A percentile compares a stretch with the other conserved stretches of the same genome.
Conservation (phyloP, 2,113 vertebrate species). For the Rhagologus leucostigma region DNA sequence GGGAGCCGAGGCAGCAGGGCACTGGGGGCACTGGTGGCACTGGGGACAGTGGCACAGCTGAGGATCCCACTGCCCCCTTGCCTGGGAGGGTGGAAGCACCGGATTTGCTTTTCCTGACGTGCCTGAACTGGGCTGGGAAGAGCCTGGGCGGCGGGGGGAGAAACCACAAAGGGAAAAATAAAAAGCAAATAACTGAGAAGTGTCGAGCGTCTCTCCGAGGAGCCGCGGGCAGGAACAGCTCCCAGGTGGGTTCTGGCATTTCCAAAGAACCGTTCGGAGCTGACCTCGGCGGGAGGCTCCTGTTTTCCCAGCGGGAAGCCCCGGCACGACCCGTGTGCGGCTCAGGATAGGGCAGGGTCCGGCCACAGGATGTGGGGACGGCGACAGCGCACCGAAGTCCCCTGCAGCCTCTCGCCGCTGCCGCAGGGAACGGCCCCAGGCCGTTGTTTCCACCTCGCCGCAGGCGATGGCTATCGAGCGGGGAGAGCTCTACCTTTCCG, state of each 20-base stretch:
- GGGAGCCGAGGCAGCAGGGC: neutral
- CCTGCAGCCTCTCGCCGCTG: neutral
- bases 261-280: neutral
- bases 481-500: constrained; percentile 30
- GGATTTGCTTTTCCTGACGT: neutral
- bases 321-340: neutral
- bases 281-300: neutral
- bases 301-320: neutral
- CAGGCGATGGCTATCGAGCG: neutral
- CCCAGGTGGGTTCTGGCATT: neutral
- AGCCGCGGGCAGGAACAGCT: neutral
- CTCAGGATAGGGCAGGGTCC: constrained; percentile 31
- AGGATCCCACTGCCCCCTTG: neutral
- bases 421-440: neutral
- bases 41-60: neutral
- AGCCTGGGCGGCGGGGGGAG: neutral
- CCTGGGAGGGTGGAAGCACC: neutral
- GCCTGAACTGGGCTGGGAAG: neutral
- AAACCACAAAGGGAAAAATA: neutral
- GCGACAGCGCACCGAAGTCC: neutral
- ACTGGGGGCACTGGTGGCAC: neutral
- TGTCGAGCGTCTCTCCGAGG: neutral
- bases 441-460: neutral
- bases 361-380: constrained; percentile 12
- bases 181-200: neutral